Evolutionary conservation across 1,140 invertebrate genomes (phyloP), one percentile per base, ranked within the genome.

Genomic region (Rhysida immarginata): DNA sequence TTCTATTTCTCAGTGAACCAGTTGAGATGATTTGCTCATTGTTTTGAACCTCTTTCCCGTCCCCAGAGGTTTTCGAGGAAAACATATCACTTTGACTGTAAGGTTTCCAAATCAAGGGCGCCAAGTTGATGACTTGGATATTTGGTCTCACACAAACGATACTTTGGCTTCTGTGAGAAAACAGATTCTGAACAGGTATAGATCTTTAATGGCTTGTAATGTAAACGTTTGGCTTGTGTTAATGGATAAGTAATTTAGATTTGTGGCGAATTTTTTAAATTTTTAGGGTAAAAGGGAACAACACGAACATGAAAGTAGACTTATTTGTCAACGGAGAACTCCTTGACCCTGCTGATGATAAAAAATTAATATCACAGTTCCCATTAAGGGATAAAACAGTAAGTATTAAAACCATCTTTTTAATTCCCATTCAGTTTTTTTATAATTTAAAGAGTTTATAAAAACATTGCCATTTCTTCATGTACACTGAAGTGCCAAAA

Each of bases 141-240:
- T 97, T 44, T 84, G 80, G 65, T 94, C 91, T 45, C 94, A 98
- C 71, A 86, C 82, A 48, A 96, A 96, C 68, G 93, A 97, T 66
- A 96, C 91, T 2, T 72, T 94, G 55, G 82, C 84, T 55, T 82
- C 84, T 44, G 73, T 94, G 53, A 75, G 87, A 56, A 72, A 85
- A 57, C 81, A 84, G 62, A 81, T 92, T 61, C 68, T 89, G 53
- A 60, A 56, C 41, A 69, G 61, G 68, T 69, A 60, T 35, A 53
- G 29, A 8, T 35, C 51, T 58, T 46, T 24, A 20, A 8, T 35
- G 5, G 26, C 2, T 20, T 43, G n/a, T 43, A 2, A 24, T 54
- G 20, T 54, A 43, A 16, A 24, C 21, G 13, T 18, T 18, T 5
- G 27, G n/a, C 21, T 52, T 26, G 16, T 35, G 29, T 29, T n/a